Conservation (phyloP, 2,888 invertebrate species). For the Pemphredon lugubris region DNA sequence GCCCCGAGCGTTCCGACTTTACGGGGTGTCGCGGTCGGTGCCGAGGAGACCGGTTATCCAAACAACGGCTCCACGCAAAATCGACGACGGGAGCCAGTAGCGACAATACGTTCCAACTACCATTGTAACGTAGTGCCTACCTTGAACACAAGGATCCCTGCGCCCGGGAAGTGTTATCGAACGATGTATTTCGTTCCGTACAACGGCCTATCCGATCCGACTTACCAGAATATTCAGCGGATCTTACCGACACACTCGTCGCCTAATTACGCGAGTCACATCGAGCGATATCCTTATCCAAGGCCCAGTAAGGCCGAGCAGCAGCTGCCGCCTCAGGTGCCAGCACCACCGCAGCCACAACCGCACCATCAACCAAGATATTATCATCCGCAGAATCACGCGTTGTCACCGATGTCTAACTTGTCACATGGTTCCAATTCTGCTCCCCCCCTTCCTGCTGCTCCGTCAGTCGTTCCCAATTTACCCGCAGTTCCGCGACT, state of each 20-base stretch:
- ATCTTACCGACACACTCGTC: conserved; percentile 73
- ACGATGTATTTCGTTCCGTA: conserved; percentile 80
- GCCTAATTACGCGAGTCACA: conserved; percentile 75
- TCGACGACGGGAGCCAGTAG: conserved; percentile 32
- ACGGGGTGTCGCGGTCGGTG: conserved; percentile 70
- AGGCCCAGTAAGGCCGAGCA: conserved; percentile 59
- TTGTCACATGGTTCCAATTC: conserved; percentile 1
- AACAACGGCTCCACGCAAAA: conserved; percentile 12
- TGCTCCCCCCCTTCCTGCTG: conserved; percentile 1
- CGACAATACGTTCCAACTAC: conserved; percentile 60
- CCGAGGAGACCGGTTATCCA: conserved; percentile 53
- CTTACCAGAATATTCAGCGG: conserved; percentile 79
- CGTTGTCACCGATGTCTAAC: conserved; percentile 41
- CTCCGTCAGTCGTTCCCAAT: no score
- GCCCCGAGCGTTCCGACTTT: conserved; percentile 63
- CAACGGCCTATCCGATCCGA: conserved; percentile 76
- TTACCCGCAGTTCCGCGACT: conserved; percentile 2
- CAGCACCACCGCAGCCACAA: conserved; percentile 46
- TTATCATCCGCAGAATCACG: conserved; percentile 49
- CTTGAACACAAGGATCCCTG: conserved; percentile 19
- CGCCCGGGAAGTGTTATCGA: conserved; percentile 75
- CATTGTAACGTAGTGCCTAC: conserved; percentile 66
- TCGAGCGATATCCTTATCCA: conserved; percentile 78
- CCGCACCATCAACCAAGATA: not conserved
- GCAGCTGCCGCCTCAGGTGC: conserved; percentile 42